Percentiles rank a stretch among this genome's conserved stretches.
phyloP scores from a whole-genome alignment of 2,797 vertebrate genomes.

The Garrulus glandarius region DNA sequence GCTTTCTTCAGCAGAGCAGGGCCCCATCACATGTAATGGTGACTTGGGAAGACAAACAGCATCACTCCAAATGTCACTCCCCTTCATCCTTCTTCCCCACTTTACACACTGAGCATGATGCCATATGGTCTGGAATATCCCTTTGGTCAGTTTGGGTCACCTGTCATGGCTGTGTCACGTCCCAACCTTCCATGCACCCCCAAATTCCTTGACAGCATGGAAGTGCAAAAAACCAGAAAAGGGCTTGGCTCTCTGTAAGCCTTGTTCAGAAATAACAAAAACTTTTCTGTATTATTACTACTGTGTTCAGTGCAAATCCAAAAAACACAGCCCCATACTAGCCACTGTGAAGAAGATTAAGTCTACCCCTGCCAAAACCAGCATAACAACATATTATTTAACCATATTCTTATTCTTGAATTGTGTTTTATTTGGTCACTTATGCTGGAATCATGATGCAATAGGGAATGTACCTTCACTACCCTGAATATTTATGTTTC shows the following conservation, averaged over 20 bases:
- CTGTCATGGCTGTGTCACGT: neutral
- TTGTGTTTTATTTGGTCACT: neutral
- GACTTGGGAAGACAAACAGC: neutral
- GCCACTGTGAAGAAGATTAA: neutral
- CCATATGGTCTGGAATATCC: neutral
- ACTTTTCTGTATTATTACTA: neutral
- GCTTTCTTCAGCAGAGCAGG: neutral
- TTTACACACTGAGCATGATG: neutral
- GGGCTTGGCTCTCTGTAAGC: neutral
- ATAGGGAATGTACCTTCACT: neutral
- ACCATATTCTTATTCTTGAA: neutral
- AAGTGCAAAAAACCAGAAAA: neutral
- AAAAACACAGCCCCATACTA: no score
- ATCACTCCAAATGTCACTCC: neutral
- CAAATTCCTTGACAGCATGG: fast-evolving
- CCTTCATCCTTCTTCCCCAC: neutral
- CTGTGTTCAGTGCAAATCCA: neutral
- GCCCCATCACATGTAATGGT: fast-evolving
- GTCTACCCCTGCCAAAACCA: neutral
- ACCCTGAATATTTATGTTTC: neutral
- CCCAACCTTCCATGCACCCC: neutral
- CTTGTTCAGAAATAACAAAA: neutral
- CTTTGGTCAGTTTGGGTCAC: neutral
- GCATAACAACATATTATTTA: neutral
- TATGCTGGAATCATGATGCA: neutral